Base-by-base conservation (phyloP, 2,797 vertebrate species). In the Crypturellus tataupa region DNA sequence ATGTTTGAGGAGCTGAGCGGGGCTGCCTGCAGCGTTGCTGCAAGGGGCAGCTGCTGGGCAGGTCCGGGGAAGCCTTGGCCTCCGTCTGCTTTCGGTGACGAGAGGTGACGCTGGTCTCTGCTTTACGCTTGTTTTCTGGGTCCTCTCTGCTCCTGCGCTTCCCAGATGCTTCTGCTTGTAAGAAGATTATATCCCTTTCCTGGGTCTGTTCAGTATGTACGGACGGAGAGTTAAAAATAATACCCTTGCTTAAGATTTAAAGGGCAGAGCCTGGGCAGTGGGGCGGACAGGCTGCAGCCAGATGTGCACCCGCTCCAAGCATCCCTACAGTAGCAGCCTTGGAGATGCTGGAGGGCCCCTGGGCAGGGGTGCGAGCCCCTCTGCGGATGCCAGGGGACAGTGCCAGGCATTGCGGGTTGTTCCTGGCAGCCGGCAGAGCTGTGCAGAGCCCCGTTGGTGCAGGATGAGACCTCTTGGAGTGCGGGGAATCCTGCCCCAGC, bases 81-180 rank as follows among this genome's bases (percentile, higher is more conserved):
- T 68, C 4, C 1, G 33, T 24, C 20, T 47, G 31, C 33, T 37
- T 44, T 9, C 25, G 3, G 27, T 40, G 10, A 37, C 14, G 6
- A 0, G 0, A 55, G 27, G 21, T 24, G 69, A 12, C 9, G 9
- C 2, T 0, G 5, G 4, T 5, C 17, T 8, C 23, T 49, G 65
- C 24, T 21, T 17, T 33, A 21, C 12, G 15, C 20, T 67, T 46
- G n/a, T 12, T 29, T 67, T 7, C n/a, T 13, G 42, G 49, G 42
- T 39, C 21, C 17, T 27, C 72, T n/a, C 56, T 17, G 2, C 21
- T 14, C 31, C 0, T 17, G 12, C 9, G 46, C 33, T 31, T 69
- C 14, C 8, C 46, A 19, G 67, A 0, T 18, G 25, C 0, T 2
- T 62, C 69, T 44, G 24, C 12, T 67, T 9, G 7, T 42, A 10